Conservation (phyloP, 2,888 invertebrate species). For the Volucella inflata region DNA sequence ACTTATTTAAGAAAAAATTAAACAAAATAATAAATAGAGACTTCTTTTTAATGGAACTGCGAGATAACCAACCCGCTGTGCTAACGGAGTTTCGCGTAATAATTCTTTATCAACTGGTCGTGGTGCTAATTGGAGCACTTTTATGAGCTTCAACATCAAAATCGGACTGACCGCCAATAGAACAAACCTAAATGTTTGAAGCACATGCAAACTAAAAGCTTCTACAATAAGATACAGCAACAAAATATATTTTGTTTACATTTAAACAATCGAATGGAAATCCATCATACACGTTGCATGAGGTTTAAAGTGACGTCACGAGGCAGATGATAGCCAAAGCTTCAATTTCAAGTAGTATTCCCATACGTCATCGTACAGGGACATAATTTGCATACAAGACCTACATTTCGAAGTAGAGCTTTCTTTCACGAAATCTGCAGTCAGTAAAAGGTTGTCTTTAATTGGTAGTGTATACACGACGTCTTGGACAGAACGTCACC, state of each 20-base stretch:
- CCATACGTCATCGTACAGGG: neutral
- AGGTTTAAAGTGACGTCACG: conserved; percentile 32
- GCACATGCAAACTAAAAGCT: conserved; percentile 45
- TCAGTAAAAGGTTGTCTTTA: neutral
- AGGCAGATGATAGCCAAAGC: conserved; percentile 1
- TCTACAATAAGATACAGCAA: conserved; percentile 17
- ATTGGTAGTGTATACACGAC: too few species aligned
- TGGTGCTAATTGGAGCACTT: conserved; percentile 59
- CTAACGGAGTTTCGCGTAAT: conserved; percentile 67
- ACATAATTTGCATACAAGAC: neutral
- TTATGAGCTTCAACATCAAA: conserved; percentile 50
- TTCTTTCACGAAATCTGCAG: neutral
- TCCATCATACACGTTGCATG: conserved; percentile 45
- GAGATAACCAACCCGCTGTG: conserved; percentile 58
- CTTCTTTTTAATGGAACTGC: conserved; percentile 1
- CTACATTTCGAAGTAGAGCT: neutral
- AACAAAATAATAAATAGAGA: neutral
- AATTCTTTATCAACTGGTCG: conserved; percentile 45
- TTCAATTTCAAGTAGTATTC: conserved; percentile 1
- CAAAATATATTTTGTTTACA: conserved; percentile 57
- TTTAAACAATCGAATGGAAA: conserved; percentile 17
- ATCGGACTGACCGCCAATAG: conserved; percentile 36
- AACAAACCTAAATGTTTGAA: conserved; percentile 61
- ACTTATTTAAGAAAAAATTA: neutral
- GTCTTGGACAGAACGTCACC: neutral